Base-by-base conservation (phyloP, 2,113 vertebrate species). In the Eulemur macaco region DNA sequence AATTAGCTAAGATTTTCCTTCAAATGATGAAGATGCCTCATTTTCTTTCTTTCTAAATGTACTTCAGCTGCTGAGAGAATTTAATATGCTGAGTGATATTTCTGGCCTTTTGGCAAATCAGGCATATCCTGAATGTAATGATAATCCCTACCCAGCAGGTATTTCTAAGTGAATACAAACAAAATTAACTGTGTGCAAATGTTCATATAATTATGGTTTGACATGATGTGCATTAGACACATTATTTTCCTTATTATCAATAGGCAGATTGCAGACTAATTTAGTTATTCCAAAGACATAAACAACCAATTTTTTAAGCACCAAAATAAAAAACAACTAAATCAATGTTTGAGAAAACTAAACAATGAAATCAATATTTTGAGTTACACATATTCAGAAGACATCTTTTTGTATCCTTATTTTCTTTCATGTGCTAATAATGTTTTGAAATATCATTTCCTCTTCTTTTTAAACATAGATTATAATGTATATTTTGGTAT, bases 181-280 rank as follows among this genome's bases (percentile, higher is more conserved):
- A 98, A 96, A 97, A 98, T 97, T 95, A 97, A 68, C 91, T 96
- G 74, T 90, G 69, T 88, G 63, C 77, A 97, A 97, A 97, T 94
- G 80, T 94, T 97, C 78, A 87, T 89, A 81, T 94, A 96, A 96
- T 97, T 96, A 96, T 73, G n/a, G 17, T 52, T 92, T 93, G 82
- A 94, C 83, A 89, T 54, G 37, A 89, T 71, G 21, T 56, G 56
- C 93, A 50, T 83, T 91, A 92, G 88, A 60, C 45, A 69, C 54
- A 91, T 97, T 81, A 74, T 85, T 94, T 83, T 83, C 78, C 64
- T 93, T 94, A 64, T 88, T 97, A 85, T 88, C 82, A 89, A 66
- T 86, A 92, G 68, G 83, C 86, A 95, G 56, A 93, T 87, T 94
- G 56, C 45, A 91, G 11, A 45, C 39, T 86, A 81, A 85, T 93